Evolutionary conservation across 2,888 invertebrate species (phyloP), one percentile per base, ranked within the genome.

Genomic region (Julus scanicus): DNA sequence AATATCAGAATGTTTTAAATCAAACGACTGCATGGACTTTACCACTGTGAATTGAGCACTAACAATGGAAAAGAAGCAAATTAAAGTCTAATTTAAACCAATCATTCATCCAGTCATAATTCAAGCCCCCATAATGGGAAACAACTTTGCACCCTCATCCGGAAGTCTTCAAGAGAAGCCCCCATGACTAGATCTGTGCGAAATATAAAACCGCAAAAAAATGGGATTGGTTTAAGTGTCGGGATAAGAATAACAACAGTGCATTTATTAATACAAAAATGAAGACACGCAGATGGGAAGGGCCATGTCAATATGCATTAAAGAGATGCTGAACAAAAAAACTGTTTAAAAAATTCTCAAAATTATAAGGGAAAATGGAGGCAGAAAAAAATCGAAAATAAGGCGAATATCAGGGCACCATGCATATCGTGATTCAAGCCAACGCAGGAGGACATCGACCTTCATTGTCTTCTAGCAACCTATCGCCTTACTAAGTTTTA

Each of bases 291-390:
- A 71, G 17, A 71, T 71, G 71, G 71, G 71, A 71, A 71, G 71
- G 71, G 71, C 71, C 71, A 71, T 71, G 71, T 71, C 71, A 71
- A 71, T 71, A 71, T 71, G 71, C 71, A 71, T 71, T 71, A 71
- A 71, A 11, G 71, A 71, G 71, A 71, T 20, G 71, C 6, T 29
- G 8, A 9, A 71, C 8, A 29, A 29, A 20, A 71, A 63, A 63
- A 63, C 63, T 63, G 17, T 71, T 71, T 71, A 71, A 71, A 71
- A 71, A 71, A 71, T 71, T 29, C 71, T 20, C 20, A 29, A 71
- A 71, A 71, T 71, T 71, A 71, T 71, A 71, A 71, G n/a, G 71
- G 71, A 71, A 71, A 71, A 71, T 20, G 29, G 29, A 20, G 71
- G 29, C 20, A 71, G 29, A 29, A 9, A 71, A 71, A 29, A 71